Conservation (phyloP, 2,888 invertebrate species). For the Clunio marinus region DNA sequence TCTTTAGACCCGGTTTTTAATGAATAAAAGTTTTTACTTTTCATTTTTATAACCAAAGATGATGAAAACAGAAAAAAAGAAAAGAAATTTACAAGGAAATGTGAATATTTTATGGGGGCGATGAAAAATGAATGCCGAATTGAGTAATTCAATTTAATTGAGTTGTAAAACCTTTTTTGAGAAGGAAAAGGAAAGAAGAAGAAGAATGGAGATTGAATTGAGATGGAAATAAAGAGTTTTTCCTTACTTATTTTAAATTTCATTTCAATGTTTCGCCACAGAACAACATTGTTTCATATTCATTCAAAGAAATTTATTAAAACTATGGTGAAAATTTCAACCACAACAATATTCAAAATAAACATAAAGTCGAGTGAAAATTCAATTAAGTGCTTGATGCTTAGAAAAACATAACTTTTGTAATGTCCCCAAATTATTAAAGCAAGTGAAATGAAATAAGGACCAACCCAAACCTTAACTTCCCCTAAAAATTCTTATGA, state of each 20-base stretch:
- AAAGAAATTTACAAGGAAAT: not conserved
- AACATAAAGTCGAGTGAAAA: too few species aligned
- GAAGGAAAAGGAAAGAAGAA: not conserved
- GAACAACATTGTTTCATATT: too few species aligned
- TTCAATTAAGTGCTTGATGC: too few species aligned
- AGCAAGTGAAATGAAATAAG: too few species aligned
- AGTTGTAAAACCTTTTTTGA: constrained; percentile 14
- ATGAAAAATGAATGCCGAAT: constrained; percentile 24
- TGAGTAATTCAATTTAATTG: constrained; percentile 24
- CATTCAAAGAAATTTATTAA: too few species aligned
- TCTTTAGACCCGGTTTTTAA: constrained; percentile 11
- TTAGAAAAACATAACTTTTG: too few species aligned
- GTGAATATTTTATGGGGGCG: constrained; percentile 18
- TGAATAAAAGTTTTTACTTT: not conserved
- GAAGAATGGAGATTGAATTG: constrained; percentile 7
- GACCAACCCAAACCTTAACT: too few species aligned
- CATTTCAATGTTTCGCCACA: too few species aligned
- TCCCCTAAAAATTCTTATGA: not conserved
- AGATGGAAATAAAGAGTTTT: constrained; percentile 11
- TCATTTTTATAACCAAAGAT: not conserved
- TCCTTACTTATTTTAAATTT: not conserved
- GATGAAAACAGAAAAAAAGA: not conserved
- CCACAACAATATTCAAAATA: too few species aligned
- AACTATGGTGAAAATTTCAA: too few species aligned
- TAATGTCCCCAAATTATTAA: too few species aligned